Percentiles rank a stretch among this genome's conserved stretches.
Conservation (phyloP, 2,797 vertebrate genomes). For the Gephyroberyx darwinii region DNA sequence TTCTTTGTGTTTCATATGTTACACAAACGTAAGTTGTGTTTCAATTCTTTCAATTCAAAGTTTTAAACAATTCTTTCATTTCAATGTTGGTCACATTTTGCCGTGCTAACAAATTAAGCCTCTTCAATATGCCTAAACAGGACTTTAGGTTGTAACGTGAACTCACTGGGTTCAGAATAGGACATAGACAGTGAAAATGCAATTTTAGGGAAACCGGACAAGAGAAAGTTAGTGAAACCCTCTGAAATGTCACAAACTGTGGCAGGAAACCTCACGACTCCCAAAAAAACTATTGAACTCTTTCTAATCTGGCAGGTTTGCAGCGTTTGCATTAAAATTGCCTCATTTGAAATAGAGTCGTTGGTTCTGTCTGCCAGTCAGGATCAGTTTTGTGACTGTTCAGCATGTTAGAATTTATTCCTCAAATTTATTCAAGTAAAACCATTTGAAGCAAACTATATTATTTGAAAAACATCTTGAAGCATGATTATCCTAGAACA, state of each 20-base stretch:
- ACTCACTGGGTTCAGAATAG: constrained; percentile 13
- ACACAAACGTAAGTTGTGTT: too few species aligned
- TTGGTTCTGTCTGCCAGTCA: constrained; percentile 23
- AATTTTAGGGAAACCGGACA: constrained; percentile 42
- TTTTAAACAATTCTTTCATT: constrained; percentile 22
- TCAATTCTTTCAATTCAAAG: background rate
- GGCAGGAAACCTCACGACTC: constrained; percentile 33
- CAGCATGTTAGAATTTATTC: constrained; percentile 16
- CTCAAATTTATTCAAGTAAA: constrained; percentile 18
- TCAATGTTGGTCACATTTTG: constrained; percentile 15
- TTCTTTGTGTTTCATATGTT: too few species aligned
- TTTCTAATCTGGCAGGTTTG: constrained; percentile 43
- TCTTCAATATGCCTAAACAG: constrained; percentile 35
- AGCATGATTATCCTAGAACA: constrained; percentile 4
- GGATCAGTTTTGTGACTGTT: constrained; percentile 8
- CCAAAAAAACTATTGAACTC: constrained; percentile 37
- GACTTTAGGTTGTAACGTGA: constrained; percentile 27
- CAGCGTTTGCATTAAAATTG: constrained; percentile 37
- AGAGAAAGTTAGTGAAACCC: constrained; percentile 41
- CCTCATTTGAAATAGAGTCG: constrained; percentile 27
- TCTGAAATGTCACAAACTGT: constrained; percentile 27
- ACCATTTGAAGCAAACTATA: background rate
- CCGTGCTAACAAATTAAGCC: constrained; percentile 10
- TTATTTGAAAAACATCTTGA: constrained; percentile 15
- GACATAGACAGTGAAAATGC: constrained; percentile 17